phyloP scores from a whole-genome alignment of 2,888 invertebrate genomes.

The Halocaridina rubra region DNA sequence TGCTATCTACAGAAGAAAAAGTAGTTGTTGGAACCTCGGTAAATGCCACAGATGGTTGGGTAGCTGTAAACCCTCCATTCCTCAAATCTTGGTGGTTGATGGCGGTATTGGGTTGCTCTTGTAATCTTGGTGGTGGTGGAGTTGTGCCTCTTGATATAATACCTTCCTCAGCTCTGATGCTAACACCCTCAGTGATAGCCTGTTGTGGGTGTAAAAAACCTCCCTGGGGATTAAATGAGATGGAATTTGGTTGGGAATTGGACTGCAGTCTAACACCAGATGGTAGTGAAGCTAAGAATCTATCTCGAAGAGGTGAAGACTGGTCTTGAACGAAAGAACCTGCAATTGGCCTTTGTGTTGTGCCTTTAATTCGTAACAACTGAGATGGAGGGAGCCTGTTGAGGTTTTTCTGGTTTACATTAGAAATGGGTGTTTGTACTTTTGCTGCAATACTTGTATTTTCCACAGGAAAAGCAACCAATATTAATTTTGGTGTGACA shows the following conservation, averaged over 20 bases:
- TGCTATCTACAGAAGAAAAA: not conserved
- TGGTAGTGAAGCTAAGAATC: not conserved
- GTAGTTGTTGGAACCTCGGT: not conserved
- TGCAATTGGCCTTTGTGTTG: too few species aligned
- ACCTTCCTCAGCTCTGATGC: slow-evolving; percentile 35
- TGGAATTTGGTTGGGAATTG: not conserved
- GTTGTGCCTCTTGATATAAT: slow-evolving; percentile 13
- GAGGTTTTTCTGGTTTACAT: not conserved
- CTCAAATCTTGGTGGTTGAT: not conserved
- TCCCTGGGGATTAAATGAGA: not conserved
- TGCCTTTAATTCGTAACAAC: not conserved
- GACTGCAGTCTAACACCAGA: not conserved
- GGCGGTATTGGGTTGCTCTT: too few species aligned
- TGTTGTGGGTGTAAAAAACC: not conserved
- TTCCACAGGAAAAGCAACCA: not conserved
- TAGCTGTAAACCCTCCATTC: not conserved
- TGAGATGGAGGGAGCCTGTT: not conserved
- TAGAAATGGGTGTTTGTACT: too few species aligned
- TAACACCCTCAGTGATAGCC: slow-evolving; percentile 39
- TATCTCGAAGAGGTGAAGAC: not conserved
- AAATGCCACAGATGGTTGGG: not conserved
- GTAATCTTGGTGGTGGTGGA: not conserved
- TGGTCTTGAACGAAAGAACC: too few species aligned
- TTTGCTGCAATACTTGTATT: too few species aligned
- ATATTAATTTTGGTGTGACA: not conserved